These are phyloP conservation scores for Anastrepha ludens DNA, from an alignment of 1,140 invertebrate species.

Conservation along the genomic window DNA sequence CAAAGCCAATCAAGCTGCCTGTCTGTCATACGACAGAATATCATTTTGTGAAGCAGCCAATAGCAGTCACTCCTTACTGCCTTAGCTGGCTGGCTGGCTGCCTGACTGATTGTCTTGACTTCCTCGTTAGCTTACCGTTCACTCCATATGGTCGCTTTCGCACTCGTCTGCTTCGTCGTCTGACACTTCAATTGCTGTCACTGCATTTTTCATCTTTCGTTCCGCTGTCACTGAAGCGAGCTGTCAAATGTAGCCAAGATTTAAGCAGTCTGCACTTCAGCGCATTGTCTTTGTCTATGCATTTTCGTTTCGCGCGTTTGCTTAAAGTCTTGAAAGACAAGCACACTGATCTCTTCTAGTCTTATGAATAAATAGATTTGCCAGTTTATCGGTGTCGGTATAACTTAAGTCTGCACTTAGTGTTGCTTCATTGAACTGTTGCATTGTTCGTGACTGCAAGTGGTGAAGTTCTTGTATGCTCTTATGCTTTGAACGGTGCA, in stretches of 20 bases:
- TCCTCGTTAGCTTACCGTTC: neutral
- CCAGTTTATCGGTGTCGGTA: neutral
- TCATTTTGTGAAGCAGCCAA: conserved; percentile 14
- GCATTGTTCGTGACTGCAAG: neutral
- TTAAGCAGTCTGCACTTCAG: neutral
- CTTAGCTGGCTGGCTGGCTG: neutral
- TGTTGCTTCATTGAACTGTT: neutral
- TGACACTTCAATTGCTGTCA: conserved; percentile 32
- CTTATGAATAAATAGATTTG: neutral
- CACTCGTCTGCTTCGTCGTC: neutral
- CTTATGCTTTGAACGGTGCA: neutral
- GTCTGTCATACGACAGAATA: conserved; percentile 3
- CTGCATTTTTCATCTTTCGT: neutral
- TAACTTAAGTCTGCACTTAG: neutral
- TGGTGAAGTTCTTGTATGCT: neutral
- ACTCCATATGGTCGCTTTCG: neutral
- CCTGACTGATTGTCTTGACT: neutral
- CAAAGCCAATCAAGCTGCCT: conserved; percentile 41
- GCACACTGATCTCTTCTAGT: neutral
- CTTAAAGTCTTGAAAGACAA: conserved; percentile 8
- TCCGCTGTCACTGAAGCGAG: neutral
- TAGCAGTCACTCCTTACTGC: neutral
- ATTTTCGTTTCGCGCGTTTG: conserved; percentile 2
- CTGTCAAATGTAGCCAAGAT: neutral
- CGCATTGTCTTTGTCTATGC: neutral